Base-by-base conservation (phyloP, 37 sponge, comb jelly and placozoan species). In the Crambe crambe region DNA sequence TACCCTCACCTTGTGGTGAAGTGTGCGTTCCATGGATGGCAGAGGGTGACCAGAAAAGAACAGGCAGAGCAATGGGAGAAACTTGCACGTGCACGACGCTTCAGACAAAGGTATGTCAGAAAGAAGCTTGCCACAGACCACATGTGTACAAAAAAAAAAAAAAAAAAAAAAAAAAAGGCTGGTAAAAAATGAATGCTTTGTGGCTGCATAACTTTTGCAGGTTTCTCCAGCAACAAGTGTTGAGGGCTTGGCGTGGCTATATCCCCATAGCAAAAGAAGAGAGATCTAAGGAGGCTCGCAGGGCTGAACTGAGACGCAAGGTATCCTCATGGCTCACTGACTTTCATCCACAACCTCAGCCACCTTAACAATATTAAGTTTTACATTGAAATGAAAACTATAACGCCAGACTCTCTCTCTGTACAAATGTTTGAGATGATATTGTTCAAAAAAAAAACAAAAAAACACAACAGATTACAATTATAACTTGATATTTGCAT, bases 291-390 rank as follows among this genome's bases (percentile, higher is more conserved):
- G 90, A 93, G 54, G 40, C 35, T 26, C 47, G 90, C 0, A 93
- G 81, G 60, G 87, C 79, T 29, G 81, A 81, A 37, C 84, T 93
- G 68, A 89, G 91, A 38, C 37, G 72, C 35, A 93, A 89, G 66
- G 94, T 93, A 37, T 58, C 90, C 0, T 56, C 66, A 2, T 93
- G 94, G 94, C 80, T 93, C 2, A 72, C 83, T 1, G 94, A 93
- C 74, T 93, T 88, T 70, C 58, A 87, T 23, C 81, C 90, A 29
- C 51, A 47, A 6, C 51, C 51, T 15, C n/a, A n/a, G n/a, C n/a
- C n/a, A n/a, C n/a, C n/a, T n/a, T n/a, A n/a, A n/a, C n/a, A n/a
- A n/a, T n/a, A n/a, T n/a, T n/a, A n/a, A n/a, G n/a, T n/a, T n/a
- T n/a, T n/a, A n/a, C n/a, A n/a, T n/a, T n/a, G n/a, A n/a, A n/a